Base-by-base conservation (phyloP, 2,113 vertebrate genomes). In the Odontesthes bonariensis region DNA sequence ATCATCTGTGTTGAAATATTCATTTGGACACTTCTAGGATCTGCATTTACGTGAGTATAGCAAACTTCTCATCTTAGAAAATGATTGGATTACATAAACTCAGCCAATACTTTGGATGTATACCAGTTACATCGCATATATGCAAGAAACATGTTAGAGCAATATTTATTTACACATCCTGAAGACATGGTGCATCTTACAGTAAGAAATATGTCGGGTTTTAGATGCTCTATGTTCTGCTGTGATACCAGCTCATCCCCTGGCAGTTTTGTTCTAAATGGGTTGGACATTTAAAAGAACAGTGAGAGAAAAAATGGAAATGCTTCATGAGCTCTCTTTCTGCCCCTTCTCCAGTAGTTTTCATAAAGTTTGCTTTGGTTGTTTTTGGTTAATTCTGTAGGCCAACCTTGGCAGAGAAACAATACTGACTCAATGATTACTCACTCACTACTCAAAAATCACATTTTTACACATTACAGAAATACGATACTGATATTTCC, bases 1-100 rank as follows among this genome's bases (percentile, higher is more conserved):
- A 49, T 75, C 64, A 13, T 66, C 77, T 73, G 59, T 82, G 68
- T 11, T 88, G 69, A 84, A 87, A 91, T 87, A 88, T 85, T 83
- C 49, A 90, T 89, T 74, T 59, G 20, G 68, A 57, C 42, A 75
- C 31, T 51, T 79, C 47, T 32, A n/a, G 56, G 35, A 74, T 40
- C 44, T 22, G 8, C 44, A 38, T 67, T 54, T 74, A 40, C 61
- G 27, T 49, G 11, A 22, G 52, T 4, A 75, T 42, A 76, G 52
- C 33, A 27, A 42, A 72, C 20, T 31, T 49, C 5, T 19, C 46
- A 16, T 49, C 17, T 49, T 19, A 44, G 10, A 59, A 22, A 3
- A 1, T 3, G 5, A 35, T 23, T 59, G 20, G 35, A 22, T 20
- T 12, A 1, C 5, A 13, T 35, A 17, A 27, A 31, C 6, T 31